These are phyloP conservation scores for Mesocricetus auratus DNA, from an alignment of 2,113 vertebrate genomes.

Conservation along the genomic window DNA sequence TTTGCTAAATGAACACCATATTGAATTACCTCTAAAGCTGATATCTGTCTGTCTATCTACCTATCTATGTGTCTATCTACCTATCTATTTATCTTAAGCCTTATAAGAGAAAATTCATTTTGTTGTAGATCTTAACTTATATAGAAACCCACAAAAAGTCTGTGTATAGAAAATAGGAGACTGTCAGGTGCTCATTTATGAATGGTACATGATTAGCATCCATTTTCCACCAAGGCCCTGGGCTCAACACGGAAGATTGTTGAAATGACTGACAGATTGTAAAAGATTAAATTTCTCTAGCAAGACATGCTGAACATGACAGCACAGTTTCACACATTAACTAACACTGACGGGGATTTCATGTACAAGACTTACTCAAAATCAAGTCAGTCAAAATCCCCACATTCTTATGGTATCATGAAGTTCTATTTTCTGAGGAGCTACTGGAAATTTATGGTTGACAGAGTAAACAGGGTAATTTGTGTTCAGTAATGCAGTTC, in stretches of 20 bases:
- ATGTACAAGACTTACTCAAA: background rate
- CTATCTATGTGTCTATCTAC: too few species aligned
- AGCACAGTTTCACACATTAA: background rate
- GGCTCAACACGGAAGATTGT: too few species aligned
- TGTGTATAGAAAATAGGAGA: background rate
- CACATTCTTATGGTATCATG: background rate
- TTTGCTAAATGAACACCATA: background rate
- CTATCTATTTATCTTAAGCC: too few species aligned
- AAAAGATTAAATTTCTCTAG: background rate
- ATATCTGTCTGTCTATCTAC: too few species aligned
- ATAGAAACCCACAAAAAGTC: background rate
- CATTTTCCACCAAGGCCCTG: background rate
- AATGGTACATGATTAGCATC: background rate
- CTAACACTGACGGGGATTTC: background rate
- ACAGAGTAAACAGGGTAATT: background rate
- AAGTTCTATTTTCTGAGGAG: too few species aligned
- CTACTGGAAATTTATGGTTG: background rate
- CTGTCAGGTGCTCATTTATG: background rate
- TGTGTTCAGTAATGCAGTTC: background rate
- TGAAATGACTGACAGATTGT: background rate
- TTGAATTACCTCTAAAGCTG: background rate
- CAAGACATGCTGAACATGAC: background rate
- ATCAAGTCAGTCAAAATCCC: background rate
- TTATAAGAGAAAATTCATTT: background rate
- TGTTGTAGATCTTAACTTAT: background rate